Percentiles rank a stretch among this genome's conserved stretches.
phyloP scores from a whole-genome alignment of 2,113 vertebrate species.

The Psittacula cyanocephala region DNA sequence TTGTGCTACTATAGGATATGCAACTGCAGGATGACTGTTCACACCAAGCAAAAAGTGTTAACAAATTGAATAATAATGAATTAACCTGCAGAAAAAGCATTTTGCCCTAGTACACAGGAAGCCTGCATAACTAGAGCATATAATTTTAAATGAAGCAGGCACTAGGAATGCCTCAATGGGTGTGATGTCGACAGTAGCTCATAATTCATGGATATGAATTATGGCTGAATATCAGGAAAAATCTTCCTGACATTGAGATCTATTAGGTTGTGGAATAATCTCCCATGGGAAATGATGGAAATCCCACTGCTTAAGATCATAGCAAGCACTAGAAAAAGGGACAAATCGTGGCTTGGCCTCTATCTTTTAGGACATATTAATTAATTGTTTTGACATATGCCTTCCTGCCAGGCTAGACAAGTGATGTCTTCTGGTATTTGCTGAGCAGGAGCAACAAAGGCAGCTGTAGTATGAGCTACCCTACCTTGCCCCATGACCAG shows the following conservation, averaged over 20 bases:
- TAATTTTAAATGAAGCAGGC: slow-evolving; percentile 69
- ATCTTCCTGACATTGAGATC: slow-evolving; percentile 69
- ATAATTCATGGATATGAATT: slow-evolving; percentile 70
- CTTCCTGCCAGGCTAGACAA: background rate
- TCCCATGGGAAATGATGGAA: slow-evolving; percentile 44
- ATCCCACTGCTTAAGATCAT: slow-evolving; percentile 30
- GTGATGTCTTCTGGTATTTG: background rate
- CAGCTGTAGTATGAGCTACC: background rate
- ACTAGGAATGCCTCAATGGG: slow-evolving; percentile 58
- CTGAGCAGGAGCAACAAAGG: background rate
- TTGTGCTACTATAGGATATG: slow-evolving; percentile 10
- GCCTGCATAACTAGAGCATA: slow-evolving; percentile 68
- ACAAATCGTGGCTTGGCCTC: background rate
- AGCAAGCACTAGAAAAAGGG: background rate
- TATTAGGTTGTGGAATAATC: slow-evolving; percentile 59
- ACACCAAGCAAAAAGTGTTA: slow-evolving; percentile 43
- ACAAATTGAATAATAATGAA: slow-evolving; percentile 68
- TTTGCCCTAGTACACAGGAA: slow-evolving; percentile 65
- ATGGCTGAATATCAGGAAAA: slow-evolving; percentile 66
- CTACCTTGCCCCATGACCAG: background rate
- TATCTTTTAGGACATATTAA: background rate
- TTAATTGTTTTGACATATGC: background rate
- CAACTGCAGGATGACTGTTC: slow-evolving; percentile 42
- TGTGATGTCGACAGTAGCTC: slow-evolving; percentile 66
- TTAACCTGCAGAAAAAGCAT: slow-evolving; percentile 71